These are phyloP conservation scores for Syritta pipiens DNA, from an alignment of 2,888 invertebrate genomes.

Conservation along the genomic window DNA sequence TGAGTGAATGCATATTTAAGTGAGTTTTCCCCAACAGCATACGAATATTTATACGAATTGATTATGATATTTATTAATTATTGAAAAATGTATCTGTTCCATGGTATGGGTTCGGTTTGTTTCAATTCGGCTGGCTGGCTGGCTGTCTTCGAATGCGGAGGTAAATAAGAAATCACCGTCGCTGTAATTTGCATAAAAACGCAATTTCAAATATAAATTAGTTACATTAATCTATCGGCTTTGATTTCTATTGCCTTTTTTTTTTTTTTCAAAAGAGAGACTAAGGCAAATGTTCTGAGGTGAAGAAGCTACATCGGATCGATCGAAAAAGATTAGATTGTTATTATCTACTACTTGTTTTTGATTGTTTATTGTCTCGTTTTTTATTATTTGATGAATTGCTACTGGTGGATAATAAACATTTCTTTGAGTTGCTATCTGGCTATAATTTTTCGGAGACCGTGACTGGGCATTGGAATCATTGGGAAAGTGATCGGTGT, in stretches of 20 bases:
- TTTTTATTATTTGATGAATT: slow-evolving; percentile 30
- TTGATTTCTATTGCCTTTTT: slow-evolving; percentile 57
- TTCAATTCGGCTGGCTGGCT: not conserved
- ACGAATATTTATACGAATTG: slow-evolving; percentile 43
- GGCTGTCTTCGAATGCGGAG: slow-evolving; percentile 9
- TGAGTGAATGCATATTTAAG: slow-evolving; percentile 42
- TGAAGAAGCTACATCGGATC: not conserved
- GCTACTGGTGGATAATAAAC: slow-evolving; percentile 45
- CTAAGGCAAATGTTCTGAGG: slow-evolving; percentile 15
- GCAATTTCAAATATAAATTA: slow-evolving; percentile 61
- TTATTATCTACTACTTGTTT: slow-evolving; percentile 47
- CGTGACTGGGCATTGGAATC: too few relatives aligned
- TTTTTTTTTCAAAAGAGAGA: slow-evolving; percentile 1
- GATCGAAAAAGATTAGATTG: slow-evolving; percentile 45
- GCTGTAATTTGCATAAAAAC: slow-evolving; percentile 62
- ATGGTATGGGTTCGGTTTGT: slow-evolving; percentile 3
- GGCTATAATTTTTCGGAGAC: too few relatives aligned
- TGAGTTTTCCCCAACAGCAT: slow-evolving; percentile 27
- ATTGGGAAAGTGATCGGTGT: too few relatives aligned
- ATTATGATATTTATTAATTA: slow-evolving; percentile 69
- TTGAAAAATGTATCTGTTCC: slow-evolving; percentile 59
- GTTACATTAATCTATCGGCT: slow-evolving; percentile 63
- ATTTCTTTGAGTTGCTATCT: too few relatives aligned
- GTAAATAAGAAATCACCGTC: slow-evolving; percentile 38
- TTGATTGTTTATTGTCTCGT: slow-evolving; percentile 38